Evolutionary conservation across 2,797 vertebrate species (phyloP).

Genomic region (Dallia pectoralis): DNA sequence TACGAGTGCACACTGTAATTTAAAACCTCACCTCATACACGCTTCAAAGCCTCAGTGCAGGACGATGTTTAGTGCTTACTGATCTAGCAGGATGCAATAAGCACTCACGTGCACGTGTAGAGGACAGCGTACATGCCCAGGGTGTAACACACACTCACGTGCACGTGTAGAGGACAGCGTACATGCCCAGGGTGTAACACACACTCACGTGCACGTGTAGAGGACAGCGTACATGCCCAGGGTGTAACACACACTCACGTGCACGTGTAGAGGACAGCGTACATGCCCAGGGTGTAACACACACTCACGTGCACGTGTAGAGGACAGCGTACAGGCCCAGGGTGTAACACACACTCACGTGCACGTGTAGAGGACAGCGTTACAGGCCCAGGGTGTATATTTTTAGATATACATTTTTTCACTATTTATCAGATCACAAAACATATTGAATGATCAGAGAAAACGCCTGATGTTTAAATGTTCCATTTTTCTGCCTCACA

Average conservation of each 20-base stretch:
- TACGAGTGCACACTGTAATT: constrained; percentile 72
- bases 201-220: neutral
- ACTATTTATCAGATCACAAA: neutral
- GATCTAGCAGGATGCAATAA: constrained; percentile 48
- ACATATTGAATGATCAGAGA: constrained; percentile 20
- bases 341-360: too few species aligned
- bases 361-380: too few species aligned
- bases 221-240: too few species aligned
- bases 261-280: neutral
- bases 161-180: too few species aligned
- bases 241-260: neutral
- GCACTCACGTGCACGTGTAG: constrained; percentile 10
- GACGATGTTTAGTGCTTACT: constrained; percentile 61
- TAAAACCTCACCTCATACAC: constrained; percentile 75
- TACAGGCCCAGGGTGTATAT: too few species aligned
- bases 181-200: too few species aligned
- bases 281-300: too few species aligned
- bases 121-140: too few species aligned
- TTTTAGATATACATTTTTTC: neutral
- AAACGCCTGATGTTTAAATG: constrained; percentile 27
- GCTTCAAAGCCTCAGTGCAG: constrained; percentile 76
- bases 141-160: too few species aligned
- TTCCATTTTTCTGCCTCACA: constrained; percentile 18
- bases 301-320: too few species aligned
- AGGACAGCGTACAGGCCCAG: too few species aligned